Evolutionary conservation across 2,113 vertebrate species (phyloP).

Genomic region (Mesocricetus auratus): DNA sequence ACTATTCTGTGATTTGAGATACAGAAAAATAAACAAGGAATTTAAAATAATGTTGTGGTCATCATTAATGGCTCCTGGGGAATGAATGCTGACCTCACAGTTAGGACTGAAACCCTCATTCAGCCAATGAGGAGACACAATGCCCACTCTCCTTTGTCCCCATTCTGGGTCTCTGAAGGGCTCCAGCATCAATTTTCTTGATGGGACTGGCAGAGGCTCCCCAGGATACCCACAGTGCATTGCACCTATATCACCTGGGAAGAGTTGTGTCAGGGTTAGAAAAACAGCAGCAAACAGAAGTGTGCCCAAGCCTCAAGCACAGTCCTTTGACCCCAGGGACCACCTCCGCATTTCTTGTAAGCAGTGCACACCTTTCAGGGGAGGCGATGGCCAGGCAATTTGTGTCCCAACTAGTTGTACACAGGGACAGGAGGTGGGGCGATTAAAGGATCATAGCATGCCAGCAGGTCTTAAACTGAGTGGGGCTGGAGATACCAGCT

Average conservation of each 20-base stretch:
- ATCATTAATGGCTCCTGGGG: background rate
- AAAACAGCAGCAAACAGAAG: accelerated
- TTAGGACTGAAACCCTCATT: accelerated
- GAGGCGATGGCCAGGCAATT: background rate
- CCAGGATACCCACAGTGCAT: accelerated
- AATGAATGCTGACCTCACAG: background rate
- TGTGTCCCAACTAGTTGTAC: background rate
- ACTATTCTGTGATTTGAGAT: constrained; percentile 68
- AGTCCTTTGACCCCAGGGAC: background rate
- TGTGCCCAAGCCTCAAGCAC: background rate
- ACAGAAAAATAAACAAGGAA: constrained; percentile 74
- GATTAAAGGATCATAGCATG: no score
- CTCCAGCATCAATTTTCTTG: no score
- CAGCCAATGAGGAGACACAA: background rate
- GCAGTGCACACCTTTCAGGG: background rate
- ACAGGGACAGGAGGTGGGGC: background rate
- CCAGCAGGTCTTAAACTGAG: background rate
- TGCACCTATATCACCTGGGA: background rate
- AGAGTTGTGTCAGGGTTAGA: background rate
- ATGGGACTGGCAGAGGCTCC: accelerated
- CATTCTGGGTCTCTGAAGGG: background rate
- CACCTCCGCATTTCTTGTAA: background rate
- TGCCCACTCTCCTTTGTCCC: background rate
- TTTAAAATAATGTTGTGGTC: constrained; percentile 66
- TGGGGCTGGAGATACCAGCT: background rate